phyloP scores from a whole-genome alignment of 2,888 invertebrate genomes.

The Odontothrips loti region DNA sequence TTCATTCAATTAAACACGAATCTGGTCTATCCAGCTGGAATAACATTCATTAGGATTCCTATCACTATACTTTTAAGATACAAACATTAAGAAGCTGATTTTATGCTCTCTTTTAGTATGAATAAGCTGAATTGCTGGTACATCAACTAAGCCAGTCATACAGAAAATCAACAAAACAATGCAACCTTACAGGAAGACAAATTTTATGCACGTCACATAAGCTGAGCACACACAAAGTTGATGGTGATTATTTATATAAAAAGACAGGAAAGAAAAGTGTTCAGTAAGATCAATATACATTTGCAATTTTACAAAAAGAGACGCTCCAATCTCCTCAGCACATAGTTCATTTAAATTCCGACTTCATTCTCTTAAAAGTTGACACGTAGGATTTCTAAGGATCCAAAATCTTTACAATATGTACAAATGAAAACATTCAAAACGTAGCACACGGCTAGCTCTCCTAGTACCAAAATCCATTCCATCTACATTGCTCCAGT shows the following conservation, averaged over 20 bases:
- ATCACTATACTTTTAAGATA: background rate
- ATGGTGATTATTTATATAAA: background rate
- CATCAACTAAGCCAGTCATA: background rate
- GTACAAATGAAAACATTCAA: background rate
- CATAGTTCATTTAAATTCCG: background rate
- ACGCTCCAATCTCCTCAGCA: background rate
- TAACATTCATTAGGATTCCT: background rate
- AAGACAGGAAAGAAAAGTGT: background rate
- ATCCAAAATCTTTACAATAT: background rate
- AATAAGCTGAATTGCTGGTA: constrained; percentile 19
- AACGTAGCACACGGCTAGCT: background rate
- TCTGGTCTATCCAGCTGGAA: background rate
- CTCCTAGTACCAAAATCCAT: background rate
- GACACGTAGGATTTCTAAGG: background rate
- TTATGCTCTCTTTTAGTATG: background rate
- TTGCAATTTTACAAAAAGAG: background rate
- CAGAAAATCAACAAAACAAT: background rate
- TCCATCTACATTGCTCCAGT: background rate
- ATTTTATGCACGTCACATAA: background rate
- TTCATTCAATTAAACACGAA: too few relatives aligned
- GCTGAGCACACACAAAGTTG: background rate
- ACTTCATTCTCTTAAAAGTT: background rate
- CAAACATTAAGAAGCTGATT: background rate
- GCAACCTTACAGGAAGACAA: background rate
- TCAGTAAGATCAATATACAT: background rate